Percentiles rank a stretch among this genome's conserved stretches.
Conservation (phyloP, 2,113 vertebrate species). For the Hippoglossus stenolepis region DNA sequence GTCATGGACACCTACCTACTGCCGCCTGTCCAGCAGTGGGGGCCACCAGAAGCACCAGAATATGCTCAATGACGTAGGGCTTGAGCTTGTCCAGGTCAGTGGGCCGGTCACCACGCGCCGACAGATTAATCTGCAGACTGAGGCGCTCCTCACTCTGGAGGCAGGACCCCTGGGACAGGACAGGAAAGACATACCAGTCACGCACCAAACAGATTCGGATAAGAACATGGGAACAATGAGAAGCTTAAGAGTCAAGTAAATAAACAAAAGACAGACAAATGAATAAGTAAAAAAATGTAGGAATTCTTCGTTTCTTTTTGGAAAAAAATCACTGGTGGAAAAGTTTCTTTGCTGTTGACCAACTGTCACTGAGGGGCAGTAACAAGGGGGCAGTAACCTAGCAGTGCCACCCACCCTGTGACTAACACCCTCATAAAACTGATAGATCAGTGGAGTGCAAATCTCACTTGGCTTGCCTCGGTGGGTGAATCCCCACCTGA, state of each 20-base stretch:
- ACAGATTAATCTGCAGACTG: conserved; percentile 92
- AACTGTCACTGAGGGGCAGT: background rate
- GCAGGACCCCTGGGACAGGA: conserved; percentile 85
- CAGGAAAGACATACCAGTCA: conserved; percentile 52
- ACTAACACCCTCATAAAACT: conserved; percentile 43
- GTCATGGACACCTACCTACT: conserved; percentile 59
- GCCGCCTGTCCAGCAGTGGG: conserved; percentile 64
- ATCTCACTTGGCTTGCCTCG: conserved; percentile 43
- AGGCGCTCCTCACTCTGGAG: conserved; percentile 84
- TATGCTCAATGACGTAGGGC: conserved; percentile 94
- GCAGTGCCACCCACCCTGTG: background rate
- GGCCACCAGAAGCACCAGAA: conserved; percentile 90
- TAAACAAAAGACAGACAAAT: background rate
- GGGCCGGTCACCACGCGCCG: conserved; percentile 85
- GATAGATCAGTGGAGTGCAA: conserved; percentile 47
- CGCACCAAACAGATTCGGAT: conserved; percentile 2
- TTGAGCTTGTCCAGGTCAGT: conserved; percentile 91
- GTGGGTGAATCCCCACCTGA: conserved; percentile 47
- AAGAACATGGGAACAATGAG: background rate
- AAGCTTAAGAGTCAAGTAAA: background rate
- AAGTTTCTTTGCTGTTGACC: background rate
- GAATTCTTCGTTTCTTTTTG: background rate
- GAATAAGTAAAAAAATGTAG: background rate
- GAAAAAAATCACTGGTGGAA: background rate
- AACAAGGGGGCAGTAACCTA: background rate